Percentiles rank a stretch among this genome's conserved stretches.
phyloP scores from a whole-genome alignment of 2,888 invertebrate genomes.

The Scrobipalpa costella region DNA sequence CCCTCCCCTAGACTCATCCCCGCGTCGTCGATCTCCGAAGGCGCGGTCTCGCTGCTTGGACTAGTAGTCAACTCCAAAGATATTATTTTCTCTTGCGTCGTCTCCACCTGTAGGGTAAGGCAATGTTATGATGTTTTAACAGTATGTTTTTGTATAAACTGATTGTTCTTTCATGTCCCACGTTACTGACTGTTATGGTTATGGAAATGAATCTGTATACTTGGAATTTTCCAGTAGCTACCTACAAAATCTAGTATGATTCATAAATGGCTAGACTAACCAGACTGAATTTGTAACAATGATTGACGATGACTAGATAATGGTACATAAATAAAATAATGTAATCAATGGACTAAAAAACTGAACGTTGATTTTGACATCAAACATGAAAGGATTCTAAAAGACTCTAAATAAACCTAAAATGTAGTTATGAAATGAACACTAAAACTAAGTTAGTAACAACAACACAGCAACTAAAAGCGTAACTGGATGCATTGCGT shows the following conservation, averaged over 20 bases:
- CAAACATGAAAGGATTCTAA: neutral
- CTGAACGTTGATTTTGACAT: neutral
- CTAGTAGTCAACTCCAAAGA: slow-evolving; percentile 90
- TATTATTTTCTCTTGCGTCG: slow-evolving; percentile 94
- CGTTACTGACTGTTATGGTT: too few species aligned
- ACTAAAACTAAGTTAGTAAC: slow-evolving; percentile 19
- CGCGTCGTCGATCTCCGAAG: slow-evolving; percentile 61
- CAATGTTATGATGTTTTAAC: neutral
- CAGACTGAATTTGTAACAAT: too few species aligned
- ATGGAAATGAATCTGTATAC: too few species aligned
- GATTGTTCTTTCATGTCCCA: slow-evolving; percentile 1
- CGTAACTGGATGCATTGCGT: slow-evolving; percentile 50
- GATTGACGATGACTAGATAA: neutral
- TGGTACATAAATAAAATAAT: neutral
- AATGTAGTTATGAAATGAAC: neutral
- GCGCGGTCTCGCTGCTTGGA: slow-evolving; percentile 82
- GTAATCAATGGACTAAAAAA: neutral
- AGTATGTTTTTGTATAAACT: neutral
- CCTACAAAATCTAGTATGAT: too few species aligned
- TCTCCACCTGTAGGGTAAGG: slow-evolving; percentile 86
- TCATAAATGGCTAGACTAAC: too few species aligned
- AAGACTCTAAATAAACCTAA: too few species aligned
- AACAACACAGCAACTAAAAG: slow-evolving; percentile 31
- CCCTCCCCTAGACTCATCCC: slow-evolving; percentile 67
- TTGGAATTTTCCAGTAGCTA: too few species aligned